phyloP scores from a whole-genome alignment of 2,888 invertebrate genomes.

The Acanthoscelides obtectus region DNA sequence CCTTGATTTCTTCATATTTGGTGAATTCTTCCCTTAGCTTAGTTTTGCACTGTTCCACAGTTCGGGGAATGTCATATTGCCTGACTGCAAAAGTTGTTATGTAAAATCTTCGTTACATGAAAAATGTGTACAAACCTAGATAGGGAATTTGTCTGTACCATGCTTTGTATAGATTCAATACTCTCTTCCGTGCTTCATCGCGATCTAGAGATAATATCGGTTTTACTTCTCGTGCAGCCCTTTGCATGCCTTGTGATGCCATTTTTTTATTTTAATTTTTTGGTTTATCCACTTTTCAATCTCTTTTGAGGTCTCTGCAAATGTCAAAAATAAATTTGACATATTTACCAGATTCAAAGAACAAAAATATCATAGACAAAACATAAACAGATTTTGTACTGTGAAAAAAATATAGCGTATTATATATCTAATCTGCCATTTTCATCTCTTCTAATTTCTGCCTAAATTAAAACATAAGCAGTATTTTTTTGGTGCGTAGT shows the following conservation, averaged over 20 bases:
- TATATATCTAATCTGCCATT: too few species aligned
- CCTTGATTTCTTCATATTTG: slow-evolving; percentile 69
- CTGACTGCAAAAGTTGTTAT: slow-evolving; percentile 58
- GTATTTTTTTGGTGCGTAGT: too few species aligned
- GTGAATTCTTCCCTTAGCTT: slow-evolving; percentile 77
- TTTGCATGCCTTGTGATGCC: slow-evolving; percentile 46
- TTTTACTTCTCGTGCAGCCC: slow-evolving; percentile 64
- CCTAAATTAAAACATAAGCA: too few species aligned
- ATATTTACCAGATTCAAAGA: background rate
- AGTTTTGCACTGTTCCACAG: slow-evolving; percentile 59
- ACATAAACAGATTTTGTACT: too few species aligned
- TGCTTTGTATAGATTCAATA: slow-evolving; percentile 83
- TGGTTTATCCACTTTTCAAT: background rate
- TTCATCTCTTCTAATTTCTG: too few species aligned
- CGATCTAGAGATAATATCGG: slow-evolving; percentile 78
- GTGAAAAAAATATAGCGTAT: too few species aligned
- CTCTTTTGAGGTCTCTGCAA: background rate
- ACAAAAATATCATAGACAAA: too few species aligned
- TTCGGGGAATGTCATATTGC: slow-evolving; percentile 79
- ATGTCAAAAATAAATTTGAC: background rate
- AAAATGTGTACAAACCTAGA: slow-evolving; percentile 52
- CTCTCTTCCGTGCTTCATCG: slow-evolving; percentile 76
- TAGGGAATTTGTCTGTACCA: slow-evolving; percentile 92
- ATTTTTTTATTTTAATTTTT: slow-evolving; percentile 1
- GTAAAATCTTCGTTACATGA: background rate